Base-by-base conservation (phyloP, 2,113 vertebrate species). In the Passer montanus region DNA sequence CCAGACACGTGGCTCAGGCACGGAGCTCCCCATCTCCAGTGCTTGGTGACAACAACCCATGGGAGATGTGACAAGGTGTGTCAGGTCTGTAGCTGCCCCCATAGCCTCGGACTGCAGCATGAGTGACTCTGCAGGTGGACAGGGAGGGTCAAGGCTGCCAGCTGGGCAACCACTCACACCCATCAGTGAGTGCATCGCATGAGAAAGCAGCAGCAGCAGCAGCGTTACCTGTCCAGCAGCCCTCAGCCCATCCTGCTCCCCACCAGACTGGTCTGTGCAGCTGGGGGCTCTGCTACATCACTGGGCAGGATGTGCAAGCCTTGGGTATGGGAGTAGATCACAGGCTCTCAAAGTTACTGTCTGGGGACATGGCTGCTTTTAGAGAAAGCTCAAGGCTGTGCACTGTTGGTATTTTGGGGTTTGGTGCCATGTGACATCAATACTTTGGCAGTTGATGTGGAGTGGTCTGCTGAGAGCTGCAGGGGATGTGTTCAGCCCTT, bases 21-120 rank as follows among this genome's bases (percentile, higher is more conserved):
- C 0, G 1, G 58, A 64, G 44, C 17, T 64, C 49, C 4, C 18
- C 3, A 7, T 15, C 78, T 47, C 33, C 8, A 14, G 72, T 59
- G 62, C 33, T 53, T 10, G 39, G 33, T 30, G 67, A 59, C 41
- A 6, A 2, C n/a, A 56, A 37, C n/a, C n/a, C 17, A 7, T 0
- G 4, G 16, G 44, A 60, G 35, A 6, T 35, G 8, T 24, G 46
- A 76, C 33, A 17, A 52, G 50, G 37, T 20, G 31, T 26, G 43
- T 13, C 28, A 58, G 56, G 50, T 2, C 12, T 35, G 19, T 3
- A 62, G 28, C 56, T 92, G 74, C 21, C 66, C 59, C 2, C 3
- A 2, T 1, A 15, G n/a, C 62, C 53, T 33, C n/a, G 55, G 18
- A 22, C 68, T 74, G 24, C 3, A 3, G 47, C 0, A 0, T 23